Evolutionary conservation across 1,140 invertebrate species (phyloP), one percentile per base, ranked within the genome.

Genomic region (Gonatopus flavifemur): DNA sequence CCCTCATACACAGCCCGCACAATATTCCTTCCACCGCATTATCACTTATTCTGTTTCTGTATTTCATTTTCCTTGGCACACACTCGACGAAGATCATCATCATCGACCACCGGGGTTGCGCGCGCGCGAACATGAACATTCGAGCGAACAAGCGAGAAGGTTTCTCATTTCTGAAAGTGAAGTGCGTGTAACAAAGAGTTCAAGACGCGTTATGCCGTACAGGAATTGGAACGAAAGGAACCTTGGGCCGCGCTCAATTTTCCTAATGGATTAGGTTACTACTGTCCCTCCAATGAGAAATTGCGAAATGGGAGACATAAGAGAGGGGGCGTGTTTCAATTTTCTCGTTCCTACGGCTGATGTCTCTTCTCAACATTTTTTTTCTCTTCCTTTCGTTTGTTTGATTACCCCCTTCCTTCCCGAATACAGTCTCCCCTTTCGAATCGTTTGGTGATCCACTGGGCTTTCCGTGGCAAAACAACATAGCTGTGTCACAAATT

Each of bases 261-360:
- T 63, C 59, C 57, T 72, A 70, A 70, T 72, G 69, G 68, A 70
- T 70, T 67, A 64, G 41, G n/a, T n/a, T n/a, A n/a, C 53, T 40
- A 25, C 30, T 28, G 35, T 35, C 38, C 38, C 39, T 57, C 52
- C 56, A 59, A 64, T 44, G 49, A 45, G 18, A 40, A 25, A 52
- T 49, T 41, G 12, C 44, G 50, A 46, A 52, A 60, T 24, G 35
- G 45, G 22, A 44, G 24, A 15, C n/a, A 16, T 31, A 6, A 7
- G 36, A 3, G 16, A 22, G 25, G 21, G 40, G 40, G 33, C 13
- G 25, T 7, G 18, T 41, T 55, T 42, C 45, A 49, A 49, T 63
- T n/a, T n/a, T n/a, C n/a, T n/a, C n/a, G n/a, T n/a, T n/a, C n/a
- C n/a, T n/a, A n/a, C n/a, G n/a, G n/a, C n/a, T n/a, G n/a, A n/a